Evolutionary conservation across 2,888 invertebrate genomes (phyloP), one percentile per base, ranked within the genome.

Genomic region (Platyscelio sp.): DNA sequence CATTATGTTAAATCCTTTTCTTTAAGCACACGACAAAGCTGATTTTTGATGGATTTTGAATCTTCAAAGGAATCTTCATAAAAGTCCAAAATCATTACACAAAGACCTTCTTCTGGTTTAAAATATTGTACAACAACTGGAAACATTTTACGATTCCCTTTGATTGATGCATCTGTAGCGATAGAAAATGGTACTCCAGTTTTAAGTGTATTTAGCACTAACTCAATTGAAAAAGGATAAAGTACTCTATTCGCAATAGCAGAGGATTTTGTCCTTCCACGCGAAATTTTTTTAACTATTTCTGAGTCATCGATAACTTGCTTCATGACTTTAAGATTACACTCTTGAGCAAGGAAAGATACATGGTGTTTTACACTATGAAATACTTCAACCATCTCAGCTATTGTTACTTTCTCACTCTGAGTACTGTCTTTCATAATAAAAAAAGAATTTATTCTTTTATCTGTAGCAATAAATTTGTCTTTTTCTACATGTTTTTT

Each of bases 271-370:
- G 67, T 67, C 27, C 67, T 51, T 20, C 67, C 67, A 33, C 51
- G 33, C 5, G 51, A 33, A 27, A 67, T 51, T 67, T 51, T 67
- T 22, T 51, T 51, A 3, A 33, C 33, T 3, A 51, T 51, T 67
- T 67, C 51, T 7, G 67, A 67, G 46, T 67, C 67, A 13, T 51
- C 51, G 3, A 67, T 33, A 51, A 51, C 20, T 67, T 51, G 33
- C 15, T 67, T 67, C 49, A 51, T 33, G 5, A 67, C 11, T 51
- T 67, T 43, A 18, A 51, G 27, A 38, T 51, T 20, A 18, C 51
- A 67, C 27, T 67, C 33, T 29, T 51, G 51, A 9, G 67, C 51
- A 51, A 51, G 51, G 38, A 51, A 67, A 51, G 67, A 67, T 20
- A 67, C 27, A 18, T 67, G 51, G 22, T 67, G 67, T 18, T 51